Evolutionary conservation across 1,140 invertebrate genomes (phyloP).

Genomic region (Phymastichus coffea): DNA sequence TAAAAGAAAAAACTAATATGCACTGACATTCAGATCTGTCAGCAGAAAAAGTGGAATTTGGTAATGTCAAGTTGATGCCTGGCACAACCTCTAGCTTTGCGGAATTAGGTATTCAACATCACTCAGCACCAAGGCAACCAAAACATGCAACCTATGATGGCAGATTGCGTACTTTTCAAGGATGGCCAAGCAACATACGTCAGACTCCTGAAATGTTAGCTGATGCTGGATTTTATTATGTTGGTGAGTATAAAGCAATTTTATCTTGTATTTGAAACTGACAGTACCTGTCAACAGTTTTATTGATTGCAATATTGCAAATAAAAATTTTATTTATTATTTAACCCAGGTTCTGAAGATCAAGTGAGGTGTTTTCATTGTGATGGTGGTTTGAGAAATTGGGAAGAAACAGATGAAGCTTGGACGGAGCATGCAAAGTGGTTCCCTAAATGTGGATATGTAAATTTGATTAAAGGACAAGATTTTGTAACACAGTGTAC

Average conservation of each 20-base stretch:
- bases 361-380: conserved; percentile 91
- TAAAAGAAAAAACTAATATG: too few species aligned
- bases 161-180: conserved; percentile 64
- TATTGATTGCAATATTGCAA: background rate
- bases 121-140: conserved; percentile 62
- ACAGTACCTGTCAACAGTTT: background rate
- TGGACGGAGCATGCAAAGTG: conserved; percentile 89
- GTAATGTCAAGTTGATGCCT: conserved; percentile 44
- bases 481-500: conserved; percentile 69
- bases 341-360: conserved; percentile 59
- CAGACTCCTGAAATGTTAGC: conserved; percentile 69
- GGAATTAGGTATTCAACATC: conserved; percentile 66
- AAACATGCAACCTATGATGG: conserved; percentile 65
- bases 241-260: conserved; percentile 59
- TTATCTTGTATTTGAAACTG: too few species aligned
- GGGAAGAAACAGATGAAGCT: conserved; percentile 82
- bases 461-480: conserved; percentile 75
- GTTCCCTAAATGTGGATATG: conserved; percentile 82
- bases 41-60: conserved; percentile 38
- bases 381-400: conserved; percentile 81
- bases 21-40: conserved; percentile 32
- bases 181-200: conserved; percentile 64
- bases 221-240: conserved; percentile 77
- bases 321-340: conserved; percentile 3
- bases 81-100: conserved; percentile 49